These are phyloP conservation scores for Porites divaricata DNA, from an alignment of 92 coral and sea anemone species.

Conservation along the genomic window DNA sequence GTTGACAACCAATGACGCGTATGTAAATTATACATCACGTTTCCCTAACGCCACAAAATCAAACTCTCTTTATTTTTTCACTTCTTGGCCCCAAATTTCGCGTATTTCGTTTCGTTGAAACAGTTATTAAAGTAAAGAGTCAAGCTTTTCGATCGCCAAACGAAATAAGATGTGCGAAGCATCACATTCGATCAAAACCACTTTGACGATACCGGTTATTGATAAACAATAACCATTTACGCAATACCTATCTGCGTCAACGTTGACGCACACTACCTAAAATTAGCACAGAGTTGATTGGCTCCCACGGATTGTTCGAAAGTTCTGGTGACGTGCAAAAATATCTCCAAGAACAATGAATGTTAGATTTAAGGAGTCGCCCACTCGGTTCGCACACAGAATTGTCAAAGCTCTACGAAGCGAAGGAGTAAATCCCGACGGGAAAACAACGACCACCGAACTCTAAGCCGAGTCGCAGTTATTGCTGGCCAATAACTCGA, in stretches of 20 bases:
- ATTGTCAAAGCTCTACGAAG: conserved; percentile 93
- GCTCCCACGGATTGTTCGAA: conserved; percentile 51
- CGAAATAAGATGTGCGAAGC: conserved; percentile 4
- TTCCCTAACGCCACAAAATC: conserved; percentile 50
- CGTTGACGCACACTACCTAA: conserved; percentile 72
- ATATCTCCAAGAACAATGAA: conserved; percentile 33
- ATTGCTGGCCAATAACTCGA: conserved; percentile 99
- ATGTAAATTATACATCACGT: conserved; percentile 39
- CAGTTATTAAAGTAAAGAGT: background rate
- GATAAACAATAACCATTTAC: conserved; percentile 84
- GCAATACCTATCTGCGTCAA: conserved; percentile 68
- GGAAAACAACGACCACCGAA: conserved; percentile 65
- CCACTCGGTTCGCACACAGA: conserved; percentile 91
- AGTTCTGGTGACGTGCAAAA: conserved; percentile 62
- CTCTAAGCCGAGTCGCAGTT: conserved; percentile 87
- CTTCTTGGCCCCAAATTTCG: background rate
- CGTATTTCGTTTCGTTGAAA: background rate
- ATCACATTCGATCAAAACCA: conserved; percentile 40
- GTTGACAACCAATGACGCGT: conserved; percentile 48
- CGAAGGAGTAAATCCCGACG: conserved; percentile 79
- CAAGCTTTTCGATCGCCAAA: background rate
- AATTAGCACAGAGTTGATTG: conserved; percentile 72
- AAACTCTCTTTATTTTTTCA: conserved; percentile 8
- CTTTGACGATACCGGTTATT: conserved; percentile 84
- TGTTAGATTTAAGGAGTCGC: conserved; percentile 91